phyloP scores from a whole-genome alignment of 1,140 invertebrate genomes.

The Spodoptera frugiperda region DNA sequence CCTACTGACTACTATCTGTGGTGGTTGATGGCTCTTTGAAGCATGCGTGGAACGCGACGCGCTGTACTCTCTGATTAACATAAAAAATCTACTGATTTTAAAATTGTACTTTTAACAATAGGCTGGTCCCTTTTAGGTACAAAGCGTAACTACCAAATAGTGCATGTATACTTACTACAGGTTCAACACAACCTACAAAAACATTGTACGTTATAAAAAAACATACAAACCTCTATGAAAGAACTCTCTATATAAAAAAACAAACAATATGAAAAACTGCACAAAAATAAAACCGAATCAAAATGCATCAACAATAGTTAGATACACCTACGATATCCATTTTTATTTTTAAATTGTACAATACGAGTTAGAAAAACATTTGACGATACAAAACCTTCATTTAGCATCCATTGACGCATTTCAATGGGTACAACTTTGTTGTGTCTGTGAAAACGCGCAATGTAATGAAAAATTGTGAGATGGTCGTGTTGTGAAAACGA shows the following conservation, averaged over 20 bases:
- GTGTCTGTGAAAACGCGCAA: not conserved
- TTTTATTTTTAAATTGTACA: constrained; percentile 20
- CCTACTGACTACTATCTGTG: too few relatives aligned
- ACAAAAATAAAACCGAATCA: constrained; percentile 17
- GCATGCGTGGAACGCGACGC: too few relatives aligned
- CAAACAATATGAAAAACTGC: not conserved
- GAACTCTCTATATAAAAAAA: not conserved
- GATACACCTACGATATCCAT: constrained; percentile 9
- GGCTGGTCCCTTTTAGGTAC: too few relatives aligned
- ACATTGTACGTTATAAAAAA: too few relatives aligned
- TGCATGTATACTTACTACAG: too few relatives aligned
- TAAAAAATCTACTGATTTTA: too few relatives aligned
- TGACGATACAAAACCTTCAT: not conserved
- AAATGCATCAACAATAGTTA: constrained; percentile 30
- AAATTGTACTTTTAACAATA: too few relatives aligned
- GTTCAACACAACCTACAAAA: too few relatives aligned
- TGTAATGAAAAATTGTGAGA: not conserved
- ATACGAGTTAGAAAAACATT: constrained; percentile 5
- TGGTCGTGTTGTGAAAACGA: not conserved
- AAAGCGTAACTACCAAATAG: too few relatives aligned
- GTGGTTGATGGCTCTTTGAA: too few relatives aligned
- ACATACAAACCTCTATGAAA: not conserved
- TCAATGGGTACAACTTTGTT: not conserved
- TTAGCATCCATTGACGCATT: not conserved
- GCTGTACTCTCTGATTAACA: too few relatives aligned